Base-by-base conservation (phyloP, 2,113 vertebrate species). In the Brachyhypopomus gauderio region DNA sequence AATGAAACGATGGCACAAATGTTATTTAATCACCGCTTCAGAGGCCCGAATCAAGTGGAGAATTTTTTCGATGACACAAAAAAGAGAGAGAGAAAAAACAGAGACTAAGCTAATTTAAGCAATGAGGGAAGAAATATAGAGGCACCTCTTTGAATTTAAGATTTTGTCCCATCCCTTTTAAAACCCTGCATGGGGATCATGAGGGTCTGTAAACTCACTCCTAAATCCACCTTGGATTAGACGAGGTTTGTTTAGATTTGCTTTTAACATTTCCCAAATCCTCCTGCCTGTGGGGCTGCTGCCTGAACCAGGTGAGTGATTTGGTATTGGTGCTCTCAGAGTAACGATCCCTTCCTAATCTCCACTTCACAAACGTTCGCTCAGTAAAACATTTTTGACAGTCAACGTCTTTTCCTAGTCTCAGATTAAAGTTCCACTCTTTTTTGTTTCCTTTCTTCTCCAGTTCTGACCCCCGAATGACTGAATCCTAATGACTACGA, bases 171-270 rank as follows among this genome's bases (percentile, higher is more conserved):
- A 16, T 45, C 60, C 36, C 38, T 60, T 38, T 38, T 78, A 45
- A 71, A 59, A 63, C 7, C 30, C 70, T 72, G 60, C 9, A 27
- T 48, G 34, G 41, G 48, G 81, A 73, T 79, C 36, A 63, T 14
- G 20, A 72, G 74, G 55, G 79, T 52, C 76, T 63, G 23, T 19
- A 76, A 69, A 70, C 62, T 66, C 60, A 48, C 75, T 76, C 64
- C 38, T 55, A 84, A 82, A 85, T 83, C 74, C 79, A 80, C 78
- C 66, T 64, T 77, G 83, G 85, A 85, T 88, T 85, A 84, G 64
- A 75, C 52, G 25, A 38, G 59, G 36, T 81, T 80, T 84, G 80
- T 79, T 72, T 83, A 59, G 64, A 55, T 77, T 84, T 83, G 81
- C 80, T 87, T 87, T 70, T 76, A 71, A 87, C 77, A 77, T 77